Percentiles rank a stretch among this genome's conserved stretches.
Conservation (phyloP, 1,140 invertebrate genomes). For the Aphaenogaster floridana region DNA sequence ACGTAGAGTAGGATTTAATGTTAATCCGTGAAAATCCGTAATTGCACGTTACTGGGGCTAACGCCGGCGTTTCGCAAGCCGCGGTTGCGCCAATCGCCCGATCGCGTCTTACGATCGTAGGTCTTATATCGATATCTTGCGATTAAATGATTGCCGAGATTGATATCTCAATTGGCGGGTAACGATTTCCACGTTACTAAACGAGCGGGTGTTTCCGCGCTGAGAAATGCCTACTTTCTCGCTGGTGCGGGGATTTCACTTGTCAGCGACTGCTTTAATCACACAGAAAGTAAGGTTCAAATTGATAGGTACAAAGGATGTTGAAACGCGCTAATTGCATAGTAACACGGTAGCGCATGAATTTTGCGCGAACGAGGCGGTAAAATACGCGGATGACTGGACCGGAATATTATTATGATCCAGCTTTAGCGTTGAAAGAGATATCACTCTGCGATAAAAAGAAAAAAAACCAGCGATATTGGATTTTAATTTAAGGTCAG, state of each 20-base stretch:
- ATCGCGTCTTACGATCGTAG: constrained; percentile 48
- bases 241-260: constrained; percentile 64
- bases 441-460: background rate
- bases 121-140: constrained; percentile 65
- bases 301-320: constrained; percentile 62
- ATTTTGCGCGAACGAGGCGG: constrained; percentile 26
- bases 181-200: constrained; percentile 70
- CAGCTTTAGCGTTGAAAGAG: constrained; percentile 5
- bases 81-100: constrained; percentile 40
- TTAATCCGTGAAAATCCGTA: constrained; percentile 76
- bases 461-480: constrained; percentile 16
- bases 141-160: constrained; percentile 77
- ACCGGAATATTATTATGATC: constrained; percentile 45
- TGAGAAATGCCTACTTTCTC: constrained; percentile 56
- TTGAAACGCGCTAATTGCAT: constrained; percentile 60
- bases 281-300: constrained; percentile 26
- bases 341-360: constrained; percentile 56
- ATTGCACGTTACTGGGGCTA: constrained; percentile 67
- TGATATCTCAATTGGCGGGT: constrained; percentile 76
- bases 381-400: constrained; percentile 19
- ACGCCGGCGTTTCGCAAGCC: constrained; percentile 61
- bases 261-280: constrained; percentile 60
- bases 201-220: constrained; percentile 63
- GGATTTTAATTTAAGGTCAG: constrained; percentile 54
- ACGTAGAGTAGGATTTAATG: constrained; percentile 65